Percentiles rank a stretch among this genome's conserved stretches.
These are phyloP conservation scores for Brachypalpus laphriformis DNA, from an alignment of 2,888 invertebrate species.

Conservation along the genomic window DNA sequence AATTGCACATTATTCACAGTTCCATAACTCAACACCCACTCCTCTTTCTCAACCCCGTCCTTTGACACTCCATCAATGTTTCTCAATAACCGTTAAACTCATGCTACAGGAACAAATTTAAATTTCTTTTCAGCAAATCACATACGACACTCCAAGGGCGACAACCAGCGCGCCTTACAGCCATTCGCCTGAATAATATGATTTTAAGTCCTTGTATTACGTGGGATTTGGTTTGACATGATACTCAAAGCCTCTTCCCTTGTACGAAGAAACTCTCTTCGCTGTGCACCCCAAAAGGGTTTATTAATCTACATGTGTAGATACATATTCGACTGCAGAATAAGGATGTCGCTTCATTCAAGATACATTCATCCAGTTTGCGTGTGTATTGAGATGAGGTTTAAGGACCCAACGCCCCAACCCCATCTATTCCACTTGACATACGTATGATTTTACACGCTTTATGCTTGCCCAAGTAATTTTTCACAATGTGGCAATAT, in stretches of 20 bases:
- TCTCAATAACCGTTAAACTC: conserved; percentile 39
- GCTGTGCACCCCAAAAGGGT: conserved; percentile 10
- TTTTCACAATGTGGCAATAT: conserved; percentile 53
- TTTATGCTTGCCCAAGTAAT: conserved; percentile 68
- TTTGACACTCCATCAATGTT: conserved; percentile 18
- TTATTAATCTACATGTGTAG: neutral
- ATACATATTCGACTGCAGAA: neutral
- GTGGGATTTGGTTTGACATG: conserved; percentile 51
- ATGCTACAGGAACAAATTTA: conserved; percentile 40
- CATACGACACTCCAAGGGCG: conserved; percentile 5
- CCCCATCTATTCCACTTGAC: conserved; percentile 48
- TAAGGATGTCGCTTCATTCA: conserved; percentile 42
- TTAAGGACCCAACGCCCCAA: neutral
- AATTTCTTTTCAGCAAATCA: conserved; percentile 20
- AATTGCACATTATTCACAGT: conserved; percentile 36
- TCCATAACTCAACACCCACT: neutral
- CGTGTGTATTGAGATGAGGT: neutral
- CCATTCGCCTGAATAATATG: conserved; percentile 45
- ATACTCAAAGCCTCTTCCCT: conserved; percentile 37
- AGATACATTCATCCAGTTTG: conserved; percentile 32
- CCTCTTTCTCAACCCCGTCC: neutral
- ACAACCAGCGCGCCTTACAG: conserved; percentile 22
- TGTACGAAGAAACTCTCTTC: neutral
- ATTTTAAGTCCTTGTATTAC: conserved; percentile 64
- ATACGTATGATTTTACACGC: conserved; percentile 68